Evolutionary conservation across 2,888 invertebrate genomes (phyloP).

Genomic region (Drosophila barbarae): DNA sequence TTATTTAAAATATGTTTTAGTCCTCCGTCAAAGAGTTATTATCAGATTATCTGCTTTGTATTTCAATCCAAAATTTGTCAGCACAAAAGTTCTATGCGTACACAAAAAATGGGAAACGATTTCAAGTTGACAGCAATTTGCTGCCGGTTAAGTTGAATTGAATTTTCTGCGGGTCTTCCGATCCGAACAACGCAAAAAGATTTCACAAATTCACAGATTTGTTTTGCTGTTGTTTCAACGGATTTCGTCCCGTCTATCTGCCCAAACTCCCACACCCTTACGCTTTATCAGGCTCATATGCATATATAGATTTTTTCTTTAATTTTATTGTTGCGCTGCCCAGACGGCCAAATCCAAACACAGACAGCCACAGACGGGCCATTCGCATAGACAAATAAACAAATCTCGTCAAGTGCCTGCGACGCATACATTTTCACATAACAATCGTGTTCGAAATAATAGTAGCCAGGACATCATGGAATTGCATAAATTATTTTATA

Average conservation of each 20-base stretch:
- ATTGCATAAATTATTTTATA: no score
- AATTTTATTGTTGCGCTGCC: constrained; percentile 40
- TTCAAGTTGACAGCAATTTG: constrained; percentile 40
- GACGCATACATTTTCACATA: constrained; percentile 15
- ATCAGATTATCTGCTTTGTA: constrained; percentile 13
- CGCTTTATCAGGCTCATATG: constrained; percentile 18
- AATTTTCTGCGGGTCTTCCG: constrained; percentile 44
- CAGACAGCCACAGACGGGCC: constrained; percentile 65
- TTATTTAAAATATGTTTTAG: constrained; percentile 2
- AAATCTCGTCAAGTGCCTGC: constrained; percentile 70
- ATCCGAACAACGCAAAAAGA: constrained; percentile 42
- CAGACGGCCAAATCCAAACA: constrained; percentile 71
- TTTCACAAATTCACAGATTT: constrained; percentile 45
- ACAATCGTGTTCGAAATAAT: not conserved
- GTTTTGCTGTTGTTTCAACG: constrained; percentile 49
- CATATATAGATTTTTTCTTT: constrained; percentile 41
- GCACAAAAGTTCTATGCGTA: not conserved
- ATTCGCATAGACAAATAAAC: constrained; percentile 71
- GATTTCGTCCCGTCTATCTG: constrained; percentile 38
- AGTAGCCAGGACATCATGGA: not conserved
- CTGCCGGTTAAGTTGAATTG: constrained; percentile 38
- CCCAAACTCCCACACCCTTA: constrained; percentile 1
- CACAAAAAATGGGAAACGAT: constrained; percentile 15
- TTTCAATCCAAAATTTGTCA: constrained; percentile 23
- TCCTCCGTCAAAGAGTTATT: constrained; percentile 15